These are phyloP conservation scores for Diploscapter pachys DNA, from an alignment of 1,140 invertebrate species.

Conservation along the genomic window DNA sequence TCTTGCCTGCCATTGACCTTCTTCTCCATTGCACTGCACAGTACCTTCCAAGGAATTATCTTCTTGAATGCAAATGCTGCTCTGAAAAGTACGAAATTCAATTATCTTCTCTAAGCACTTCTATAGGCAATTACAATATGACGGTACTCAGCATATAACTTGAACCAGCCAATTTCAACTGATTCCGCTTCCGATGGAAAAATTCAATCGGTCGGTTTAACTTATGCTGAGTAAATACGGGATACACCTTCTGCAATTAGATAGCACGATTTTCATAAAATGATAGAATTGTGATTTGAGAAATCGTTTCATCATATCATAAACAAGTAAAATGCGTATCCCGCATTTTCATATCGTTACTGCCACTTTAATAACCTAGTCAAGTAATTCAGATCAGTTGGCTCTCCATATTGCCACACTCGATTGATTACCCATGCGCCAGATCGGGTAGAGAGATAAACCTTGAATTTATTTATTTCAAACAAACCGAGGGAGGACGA, in stretches of 20 bases:
- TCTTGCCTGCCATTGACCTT: slow-evolving; percentile 15
- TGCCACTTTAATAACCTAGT: slow-evolving; percentile 10
- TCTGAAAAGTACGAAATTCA: slow-evolving; percentile 13
- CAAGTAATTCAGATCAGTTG: slow-evolving; percentile 55
- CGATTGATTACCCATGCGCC: slow-evolving; percentile 61
- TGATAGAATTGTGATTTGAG: background rate
- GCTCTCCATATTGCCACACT: slow-evolving; percentile 57
- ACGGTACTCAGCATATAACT: too few relatives aligned
- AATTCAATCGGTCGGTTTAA: too few relatives aligned
- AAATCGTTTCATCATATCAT: background rate
- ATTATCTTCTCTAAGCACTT: background rate
- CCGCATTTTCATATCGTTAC: background rate
- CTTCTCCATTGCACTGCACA: slow-evolving; percentile 48
- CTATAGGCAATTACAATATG: too few relatives aligned
- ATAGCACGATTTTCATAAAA: too few relatives aligned
- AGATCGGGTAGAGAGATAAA: slow-evolving; percentile 57
- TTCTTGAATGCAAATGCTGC: slow-evolving; percentile 57
- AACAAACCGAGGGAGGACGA: too few relatives aligned
- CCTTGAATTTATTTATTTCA: slow-evolving; percentile 38
- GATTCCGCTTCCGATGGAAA: too few relatives aligned
- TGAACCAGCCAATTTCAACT: too few relatives aligned
- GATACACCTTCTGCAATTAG: too few relatives aligned
- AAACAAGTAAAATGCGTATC: background rate
- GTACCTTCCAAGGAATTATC: slow-evolving; percentile 47
- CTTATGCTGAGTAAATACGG: too few relatives aligned